Evolutionary conservation across 2,113 vertebrate genomes (phyloP), one percentile per base, ranked within the genome.

Genomic region (Phaethon lepturus): DNA sequence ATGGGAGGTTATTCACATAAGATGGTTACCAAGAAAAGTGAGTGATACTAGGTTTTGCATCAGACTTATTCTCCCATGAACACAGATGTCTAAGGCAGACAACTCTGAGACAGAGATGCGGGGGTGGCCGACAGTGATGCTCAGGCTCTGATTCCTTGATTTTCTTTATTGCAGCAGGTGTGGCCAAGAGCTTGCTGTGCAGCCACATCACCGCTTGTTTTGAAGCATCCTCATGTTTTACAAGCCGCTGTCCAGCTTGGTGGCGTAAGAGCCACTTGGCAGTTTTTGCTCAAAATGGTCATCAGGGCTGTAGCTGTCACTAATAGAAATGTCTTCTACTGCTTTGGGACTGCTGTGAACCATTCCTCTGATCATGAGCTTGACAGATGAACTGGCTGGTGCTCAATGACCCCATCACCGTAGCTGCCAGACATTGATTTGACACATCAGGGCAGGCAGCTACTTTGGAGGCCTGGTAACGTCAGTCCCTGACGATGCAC

Each of bases 321-420:
- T 59, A 40, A n/a, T 2, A 81, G 35, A 67, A 38, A 59, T 63
- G 47, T 86, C 72, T 94, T 80, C 82, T 45, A 19, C 47, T 63
- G 55, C 52, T 63, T 63, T 89, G 75, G 68, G 72, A 91, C 55
- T 53, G 40, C 76, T 86, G 56, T 77, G 72, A 96, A 44, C 18
- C 1, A 1, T 55, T 80, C 55, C 75, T 93, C 86, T 63, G 64
- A 81, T 74, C n/a, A 13, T 47, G 67, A 94, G 38, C 90, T 80
- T 89, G 79, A 62, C 40, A 64, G 72, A 81, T 75, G 73, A 69
- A 17, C 52, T 55, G 52, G 33, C 56, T 92, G 59, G 33, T 94
- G 74, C 42, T 83, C 60, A 55, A 0, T 77, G 86, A 92, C 83
- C 52, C 47, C 29, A 13, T 94, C 81, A 52, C 25, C 22, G 2